phyloP scores from a whole-genome alignment of 2,113 vertebrate species.

The Harpagus bidentatus region DNA sequence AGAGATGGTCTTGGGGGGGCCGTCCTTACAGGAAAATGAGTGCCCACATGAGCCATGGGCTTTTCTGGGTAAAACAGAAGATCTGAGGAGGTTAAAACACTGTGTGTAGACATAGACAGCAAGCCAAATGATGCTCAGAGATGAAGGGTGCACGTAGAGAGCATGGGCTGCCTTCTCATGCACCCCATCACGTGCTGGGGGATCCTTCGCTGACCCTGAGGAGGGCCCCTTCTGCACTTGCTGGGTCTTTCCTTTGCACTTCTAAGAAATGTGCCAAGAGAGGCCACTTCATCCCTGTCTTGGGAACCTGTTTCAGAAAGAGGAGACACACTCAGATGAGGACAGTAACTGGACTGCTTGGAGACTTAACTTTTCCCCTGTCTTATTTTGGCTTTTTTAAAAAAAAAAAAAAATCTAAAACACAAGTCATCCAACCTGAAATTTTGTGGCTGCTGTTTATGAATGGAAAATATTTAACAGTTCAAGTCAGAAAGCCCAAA shows the following conservation, averaged over 20 bases:
- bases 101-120: neutral
- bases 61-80: neutral
- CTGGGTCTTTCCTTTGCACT: neutral
- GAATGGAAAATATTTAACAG: conserved; percentile 32
- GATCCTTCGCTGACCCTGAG: neutral
- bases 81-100: neutral
- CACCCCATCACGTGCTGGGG: neutral
- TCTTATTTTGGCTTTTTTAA: neutral
- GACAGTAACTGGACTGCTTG: neutral
- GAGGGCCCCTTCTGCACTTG: neutral
- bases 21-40: neutral
- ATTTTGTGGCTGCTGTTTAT: conserved; percentile 11
- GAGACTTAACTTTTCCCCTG: neutral
- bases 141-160: neutral
- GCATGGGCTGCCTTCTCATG: neutral
- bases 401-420: neutral
- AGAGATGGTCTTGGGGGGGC: neutral
- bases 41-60: rapidly evolving
- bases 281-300: neutral
- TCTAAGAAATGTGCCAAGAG: neutral
- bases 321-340: neutral
- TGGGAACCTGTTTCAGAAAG: neutral
- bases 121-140: neutral
- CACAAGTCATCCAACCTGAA: conserved; percentile 19
- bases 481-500: conserved; percentile 5